Evolutionary conservation across 2,113 vertebrate genomes (phyloP).

Genomic region (Lepus europaeus): DNA sequence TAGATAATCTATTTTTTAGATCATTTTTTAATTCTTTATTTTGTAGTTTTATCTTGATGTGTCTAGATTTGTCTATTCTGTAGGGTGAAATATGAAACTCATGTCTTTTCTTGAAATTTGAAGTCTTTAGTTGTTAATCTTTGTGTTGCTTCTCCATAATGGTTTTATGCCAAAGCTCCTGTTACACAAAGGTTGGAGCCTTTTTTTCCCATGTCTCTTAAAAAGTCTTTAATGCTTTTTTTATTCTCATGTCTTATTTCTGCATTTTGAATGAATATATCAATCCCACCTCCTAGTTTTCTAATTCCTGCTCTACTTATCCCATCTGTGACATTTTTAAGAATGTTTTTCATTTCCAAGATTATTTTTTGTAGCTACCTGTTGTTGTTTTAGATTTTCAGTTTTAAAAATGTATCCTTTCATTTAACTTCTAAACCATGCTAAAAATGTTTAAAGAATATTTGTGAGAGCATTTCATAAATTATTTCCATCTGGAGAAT

Average conservation of each 20-base stretch:
- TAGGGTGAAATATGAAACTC: not conserved
- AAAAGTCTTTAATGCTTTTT: not conserved
- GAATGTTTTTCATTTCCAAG: not conserved
- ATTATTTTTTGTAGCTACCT: not conserved
- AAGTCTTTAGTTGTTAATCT: not conserved
- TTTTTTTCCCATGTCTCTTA: not conserved
- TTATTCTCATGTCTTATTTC: not conserved
- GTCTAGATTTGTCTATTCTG: not conserved
- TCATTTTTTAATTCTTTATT: not conserved
- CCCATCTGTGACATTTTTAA: not conserved
- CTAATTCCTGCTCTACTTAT: not conserved
- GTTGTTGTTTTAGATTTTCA: not conserved
- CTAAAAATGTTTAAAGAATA: not conserved
- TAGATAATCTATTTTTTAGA: not conserved
- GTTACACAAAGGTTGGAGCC: not conserved
- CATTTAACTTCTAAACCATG: constrained; percentile 28
- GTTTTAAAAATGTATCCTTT: not conserved
- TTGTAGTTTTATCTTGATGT: not conserved
- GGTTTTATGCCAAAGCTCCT: not conserved
- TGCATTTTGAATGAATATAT: not conserved
- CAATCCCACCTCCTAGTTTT: not conserved
- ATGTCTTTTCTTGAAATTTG: not conserved
- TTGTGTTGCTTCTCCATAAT: not conserved
- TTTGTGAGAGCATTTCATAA: not conserved
- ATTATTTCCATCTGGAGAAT: not conserved